A percentile compares a stretch with the other conserved stretches of the same genome.
Conservation (phyloP, 1,140 invertebrate genomes). For the Rhyzopertha dominica region DNA sequence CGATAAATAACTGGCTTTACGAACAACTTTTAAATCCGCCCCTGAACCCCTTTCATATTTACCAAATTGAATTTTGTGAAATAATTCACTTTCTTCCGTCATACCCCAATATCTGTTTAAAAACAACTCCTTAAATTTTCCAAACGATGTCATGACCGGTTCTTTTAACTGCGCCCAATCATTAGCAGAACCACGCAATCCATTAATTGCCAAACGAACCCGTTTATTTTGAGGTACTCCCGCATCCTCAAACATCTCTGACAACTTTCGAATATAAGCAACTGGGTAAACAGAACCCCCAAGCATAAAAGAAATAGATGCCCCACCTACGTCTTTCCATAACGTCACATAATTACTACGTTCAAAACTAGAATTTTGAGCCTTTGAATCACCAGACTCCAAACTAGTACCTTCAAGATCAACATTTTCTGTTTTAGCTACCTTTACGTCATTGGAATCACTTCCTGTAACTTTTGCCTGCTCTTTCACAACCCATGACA, state of each 20-base stretch:
- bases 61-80: constrained; percentile 8
- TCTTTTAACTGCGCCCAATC: constrained; percentile 5
- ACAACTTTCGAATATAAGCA: constrained; percentile 2
- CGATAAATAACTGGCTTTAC: constrained; percentile 7
- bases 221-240: constrained; percentile 10
- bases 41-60: constrained; percentile 10
- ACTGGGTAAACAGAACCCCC: constrained; percentile 2
- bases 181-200: constrained; percentile 5
- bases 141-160: not conserved
- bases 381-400: too few species aligned
- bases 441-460: too few species aligned
- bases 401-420: too few species aligned
- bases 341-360: too few species aligned
- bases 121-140: constrained; percentile 8
- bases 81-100: constrained; percentile 3
- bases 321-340: constrained; percentile 7
- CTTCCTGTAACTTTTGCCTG: too few species aligned
- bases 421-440: too few species aligned
- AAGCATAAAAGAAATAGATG: not conserved
- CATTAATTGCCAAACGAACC: constrained; percentile 2
- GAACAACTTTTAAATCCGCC: constrained; percentile 8
- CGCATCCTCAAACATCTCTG: constrained; percentile 2
- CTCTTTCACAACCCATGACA: too few species aligned
- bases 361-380: too few species aligned
- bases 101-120: constrained; percentile 8